Evolutionary conservation across 2,113 vertebrate species (phyloP), one percentile per base, ranked within the genome.

Genomic region (Cranoglanis bouderius): DNA sequence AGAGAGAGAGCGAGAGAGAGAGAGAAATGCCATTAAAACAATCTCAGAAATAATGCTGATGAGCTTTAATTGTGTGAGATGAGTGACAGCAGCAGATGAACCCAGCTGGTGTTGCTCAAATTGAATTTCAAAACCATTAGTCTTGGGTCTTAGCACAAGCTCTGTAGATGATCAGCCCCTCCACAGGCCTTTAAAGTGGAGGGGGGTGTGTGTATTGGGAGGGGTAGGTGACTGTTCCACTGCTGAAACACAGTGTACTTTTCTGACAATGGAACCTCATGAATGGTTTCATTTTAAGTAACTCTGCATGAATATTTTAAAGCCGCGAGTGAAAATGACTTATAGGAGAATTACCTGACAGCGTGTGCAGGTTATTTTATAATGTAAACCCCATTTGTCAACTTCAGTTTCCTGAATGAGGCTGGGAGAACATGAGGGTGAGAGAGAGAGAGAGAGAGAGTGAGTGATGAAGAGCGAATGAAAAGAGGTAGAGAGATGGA

Each of bases 41-140:
- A 13, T 53, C 46, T 57, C 32, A 8, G 53, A 86, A 85, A 85
- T 82, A 57, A 88, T 70, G 61, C 80, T 49, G n/a, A 65, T 88
- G 80, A 57, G 40, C 49, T 93, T 89, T 94, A 90, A 89, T 93
- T 92, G 86, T 91, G 85, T 67, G 88, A 94, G 94, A 94, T 93
- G 91, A 92, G 24, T 75, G 84, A 83, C 67, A 51, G 89, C 26
- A 40, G 57, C 75, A 49, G 51, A 88, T 86, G 84, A 90, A 83
- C 84, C 63, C 84, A 90, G 65, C 89, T 78, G 87, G 87, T 24
- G 80, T 43, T 83, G 3, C 74, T 72, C 46, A 88, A 88, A 88
- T 90, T 70, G 35, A 85, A 82, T 88, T 83, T 86, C 7, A 38
- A 13, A 8, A 21, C 61, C 81, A 86, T 90, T 90, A 88, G 80